phyloP scores from a whole-genome alignment of 2,888 invertebrate species.

The Drosophila mercatorum region DNA sequence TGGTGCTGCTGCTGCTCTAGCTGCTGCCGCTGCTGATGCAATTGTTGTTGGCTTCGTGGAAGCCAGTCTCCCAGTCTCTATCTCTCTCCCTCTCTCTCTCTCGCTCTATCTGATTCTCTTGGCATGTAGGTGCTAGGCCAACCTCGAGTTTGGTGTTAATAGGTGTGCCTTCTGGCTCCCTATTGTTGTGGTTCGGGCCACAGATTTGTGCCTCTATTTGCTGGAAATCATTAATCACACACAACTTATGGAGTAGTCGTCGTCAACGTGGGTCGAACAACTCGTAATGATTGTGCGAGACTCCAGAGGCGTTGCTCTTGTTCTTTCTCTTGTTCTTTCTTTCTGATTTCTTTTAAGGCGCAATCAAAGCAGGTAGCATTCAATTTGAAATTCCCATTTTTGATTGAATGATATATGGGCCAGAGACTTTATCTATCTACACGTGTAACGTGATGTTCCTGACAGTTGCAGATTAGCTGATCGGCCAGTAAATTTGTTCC shows the following conservation, averaged over 20 bases:
- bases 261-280: slow-evolving; percentile 53
- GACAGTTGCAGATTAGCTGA: slow-evolving; percentile 55
- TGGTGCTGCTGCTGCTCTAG: slow-evolving; percentile 40
- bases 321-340: background rate
- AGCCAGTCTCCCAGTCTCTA: slow-evolving; percentile 34
- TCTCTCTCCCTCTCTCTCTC: slow-evolving; percentile 16
- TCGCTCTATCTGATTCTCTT: background rate
- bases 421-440: slow-evolving; percentile 42
- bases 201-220: slow-evolving; percentile 66
- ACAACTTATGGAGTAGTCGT: slow-evolving; percentile 60
- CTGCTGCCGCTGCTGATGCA: slow-evolving; percentile 38
- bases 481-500: slow-evolving; percentile 32
- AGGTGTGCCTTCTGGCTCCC: slow-evolving; percentile 68
- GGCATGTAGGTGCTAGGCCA: slow-evolving; percentile 54
- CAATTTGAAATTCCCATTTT: slow-evolving; percentile 26
- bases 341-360: background rate
- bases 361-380: slow-evolving; percentile 63
- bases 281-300: slow-evolving; percentile 53
- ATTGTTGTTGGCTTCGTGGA: slow-evolving; percentile 64
- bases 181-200: slow-evolving; percentile 71
- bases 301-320: slow-evolving; percentile 13
- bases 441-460: slow-evolving; percentile 56
- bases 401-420: slow-evolving; percentile 62
- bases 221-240: slow-evolving; percentile 70
- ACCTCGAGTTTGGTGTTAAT: slow-evolving; percentile 72